phyloP scores from a whole-genome alignment of 2,888 invertebrate genomes.

The Zeuzera pyrina region DNA sequence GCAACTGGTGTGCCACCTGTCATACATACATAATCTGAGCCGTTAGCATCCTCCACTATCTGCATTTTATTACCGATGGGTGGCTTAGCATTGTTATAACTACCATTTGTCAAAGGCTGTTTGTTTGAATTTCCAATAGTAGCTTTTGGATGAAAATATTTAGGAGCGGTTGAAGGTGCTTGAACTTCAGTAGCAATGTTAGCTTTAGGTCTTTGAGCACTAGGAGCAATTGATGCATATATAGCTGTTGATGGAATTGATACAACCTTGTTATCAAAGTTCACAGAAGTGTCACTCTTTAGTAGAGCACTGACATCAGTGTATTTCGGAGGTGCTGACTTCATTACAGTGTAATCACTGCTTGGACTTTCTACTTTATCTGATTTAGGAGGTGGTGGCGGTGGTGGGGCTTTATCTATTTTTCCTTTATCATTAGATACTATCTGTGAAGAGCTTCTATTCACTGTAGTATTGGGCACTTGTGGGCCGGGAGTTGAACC shows the following conservation, averaged over 20 bases:
- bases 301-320: constrained; percentile 57
- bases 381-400: constrained; percentile 44
- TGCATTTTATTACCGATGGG: constrained; percentile 50
- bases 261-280: constrained; percentile 57
- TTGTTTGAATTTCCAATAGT: constrained; percentile 67
- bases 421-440: constrained; percentile 60
- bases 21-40: constrained; percentile 89
- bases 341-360: constrained; percentile 65
- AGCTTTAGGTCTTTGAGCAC: constrained; percentile 68
- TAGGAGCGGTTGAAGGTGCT: constrained; percentile 63
- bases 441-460: constrained; percentile 40
- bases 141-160: constrained; percentile 72
- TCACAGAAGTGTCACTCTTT: constrained; percentile 47
- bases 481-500: constrained; percentile 58
- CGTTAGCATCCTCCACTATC: constrained; percentile 80
- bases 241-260: constrained; percentile 65
- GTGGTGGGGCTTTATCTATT: constrained; percentile 69
- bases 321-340: constrained; percentile 64
- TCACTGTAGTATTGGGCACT: constrained; percentile 47
- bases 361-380: constrained; percentile 48
- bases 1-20: constrained; percentile 78
- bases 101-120: constrained; percentile 42
- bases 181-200: constrained; percentile 72
- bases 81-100: constrained; percentile 40
- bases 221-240: constrained; percentile 68